A percentile compares a stretch with the other conserved stretches of the same genome.
Conservation (phyloP, 35 echinoderm and acorn worm species). For the Heliocidaris tuberculata region DNA sequence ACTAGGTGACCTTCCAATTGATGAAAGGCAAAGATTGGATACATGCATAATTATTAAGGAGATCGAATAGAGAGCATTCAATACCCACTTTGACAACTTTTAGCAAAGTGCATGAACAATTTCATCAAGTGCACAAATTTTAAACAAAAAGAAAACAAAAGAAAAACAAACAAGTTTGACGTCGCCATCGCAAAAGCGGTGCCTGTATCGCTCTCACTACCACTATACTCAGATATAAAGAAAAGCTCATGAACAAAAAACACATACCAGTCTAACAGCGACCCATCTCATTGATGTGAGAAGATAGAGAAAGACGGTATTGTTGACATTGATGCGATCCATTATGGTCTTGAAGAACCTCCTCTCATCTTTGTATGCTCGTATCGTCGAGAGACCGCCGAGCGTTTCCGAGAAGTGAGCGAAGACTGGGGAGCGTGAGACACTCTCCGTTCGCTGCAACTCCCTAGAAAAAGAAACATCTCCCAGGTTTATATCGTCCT, state of each 20-base stretch:
- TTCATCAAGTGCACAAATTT: too few species aligned
- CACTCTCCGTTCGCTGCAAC: slow-evolving; percentile 76
- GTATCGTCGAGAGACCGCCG: slow-evolving; percentile 77
- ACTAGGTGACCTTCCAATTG: not conserved
- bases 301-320: slow-evolving; percentile 69
- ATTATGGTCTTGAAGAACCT: slow-evolving; percentile 57
- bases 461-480: slow-evolving; percentile 58
- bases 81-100: too few species aligned
- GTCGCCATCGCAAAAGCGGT: too few species aligned
- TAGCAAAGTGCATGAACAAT: too few species aligned
- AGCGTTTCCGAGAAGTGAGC: slow-evolving; percentile 89
- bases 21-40: not conserved
- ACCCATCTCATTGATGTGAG: slow-evolving; percentile 74
- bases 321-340: slow-evolving; percentile 65
- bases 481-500: not conserved
- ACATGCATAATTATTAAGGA: not conserved
- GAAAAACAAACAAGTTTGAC: too few species aligned
- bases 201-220: too few species aligned
- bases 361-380: slow-evolving; percentile 59
- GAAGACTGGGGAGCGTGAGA: slow-evolving; percentile 80
- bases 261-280: slow-evolving; percentile 72
- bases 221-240: too few species aligned
- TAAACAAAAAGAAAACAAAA: too few species aligned
- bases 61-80: too few species aligned
- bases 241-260: not conserved